Evolutionary conservation across 2,888 invertebrate genomes (phyloP).

Genomic region (Shargacucullia verbasci): DNA sequence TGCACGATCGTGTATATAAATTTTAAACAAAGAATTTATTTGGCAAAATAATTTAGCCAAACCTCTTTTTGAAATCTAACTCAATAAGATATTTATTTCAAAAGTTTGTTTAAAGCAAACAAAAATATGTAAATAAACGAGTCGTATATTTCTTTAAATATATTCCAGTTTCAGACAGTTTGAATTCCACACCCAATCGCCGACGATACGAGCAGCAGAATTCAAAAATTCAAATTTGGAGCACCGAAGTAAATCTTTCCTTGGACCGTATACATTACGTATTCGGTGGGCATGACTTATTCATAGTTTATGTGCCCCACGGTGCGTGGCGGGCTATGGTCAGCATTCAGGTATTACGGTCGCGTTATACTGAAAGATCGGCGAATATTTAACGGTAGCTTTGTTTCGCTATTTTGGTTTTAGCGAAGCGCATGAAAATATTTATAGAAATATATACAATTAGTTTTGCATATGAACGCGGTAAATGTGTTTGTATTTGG

Average conservation of each 20-base stretch:
- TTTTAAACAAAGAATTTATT: too few relatives aligned
- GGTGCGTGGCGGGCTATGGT: slow-evolving; percentile 57
- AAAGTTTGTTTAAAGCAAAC: slow-evolving; percentile 6
- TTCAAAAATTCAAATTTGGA: slow-evolving; percentile 63
- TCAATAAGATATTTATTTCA: not conserved
- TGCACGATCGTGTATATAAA: too few relatives aligned
- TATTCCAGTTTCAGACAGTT: slow-evolving; percentile 21
- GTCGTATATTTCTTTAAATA: slow-evolving; percentile 27
- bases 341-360: slow-evolving; percentile 47
- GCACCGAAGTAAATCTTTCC: slow-evolving; percentile 57
- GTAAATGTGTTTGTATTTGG: too few relatives aligned
- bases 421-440: slow-evolving; percentile 12
- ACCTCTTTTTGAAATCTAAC: too few relatives aligned
- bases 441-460: slow-evolving; percentile 2
- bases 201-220: slow-evolving; percentile 47
- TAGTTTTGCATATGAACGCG: too few relatives aligned
- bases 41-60: not conserved
- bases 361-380: slow-evolving; percentile 40
- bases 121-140: slow-evolving; percentile 22
- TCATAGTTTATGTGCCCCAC: slow-evolving; percentile 60
- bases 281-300: slow-evolving; percentile 66
- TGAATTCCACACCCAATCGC: slow-evolving; percentile 22
- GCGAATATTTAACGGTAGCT: slow-evolving; percentile 41
- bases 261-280: slow-evolving; percentile 59
- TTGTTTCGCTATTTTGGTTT: slow-evolving; percentile 14